Conservation (phyloP, 2,797 vertebrate species). For the Chelonia mydas region DNA sequence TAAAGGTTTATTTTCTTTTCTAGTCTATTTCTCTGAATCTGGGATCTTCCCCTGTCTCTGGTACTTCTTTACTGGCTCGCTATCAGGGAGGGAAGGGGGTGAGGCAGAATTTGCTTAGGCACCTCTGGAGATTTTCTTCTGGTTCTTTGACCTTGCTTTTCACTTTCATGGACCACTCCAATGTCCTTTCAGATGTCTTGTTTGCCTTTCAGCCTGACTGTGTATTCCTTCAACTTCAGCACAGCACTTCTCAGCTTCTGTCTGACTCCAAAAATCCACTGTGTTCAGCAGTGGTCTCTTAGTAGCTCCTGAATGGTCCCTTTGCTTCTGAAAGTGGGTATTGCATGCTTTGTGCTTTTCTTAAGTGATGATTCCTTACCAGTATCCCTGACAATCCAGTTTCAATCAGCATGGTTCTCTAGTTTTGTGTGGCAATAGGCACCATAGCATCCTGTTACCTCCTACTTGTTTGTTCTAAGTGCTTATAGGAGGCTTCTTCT, state of each 20-base stretch:
- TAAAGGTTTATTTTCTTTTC: neutral
- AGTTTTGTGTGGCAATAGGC: neutral
- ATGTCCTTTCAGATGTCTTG: neutral
- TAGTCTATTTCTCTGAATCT: no score
- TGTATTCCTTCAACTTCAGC: neutral
- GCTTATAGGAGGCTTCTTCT: fast-evolving
- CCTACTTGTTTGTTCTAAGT: neutral
- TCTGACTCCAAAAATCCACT: fast-evolving
- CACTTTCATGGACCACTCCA: neutral
- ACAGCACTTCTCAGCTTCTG: neutral
- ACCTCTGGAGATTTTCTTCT: neutral
- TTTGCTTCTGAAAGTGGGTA: neutral
- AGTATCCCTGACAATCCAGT: neutral
- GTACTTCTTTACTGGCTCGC: no score
- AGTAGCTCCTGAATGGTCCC: neutral
- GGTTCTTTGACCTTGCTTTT: neutral
- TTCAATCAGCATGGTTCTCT: neutral
- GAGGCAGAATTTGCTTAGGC: no score
- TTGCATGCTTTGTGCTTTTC: neutral
- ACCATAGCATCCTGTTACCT: neutral
- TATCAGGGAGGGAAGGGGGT: no score
- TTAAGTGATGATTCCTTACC: neutral
- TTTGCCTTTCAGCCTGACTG: neutral
- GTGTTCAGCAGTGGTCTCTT: neutral
- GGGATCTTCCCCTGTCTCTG: no score